phyloP scores from a whole-genome alignment of 2,113 vertebrate genomes.

The Alectura lathami region DNA sequence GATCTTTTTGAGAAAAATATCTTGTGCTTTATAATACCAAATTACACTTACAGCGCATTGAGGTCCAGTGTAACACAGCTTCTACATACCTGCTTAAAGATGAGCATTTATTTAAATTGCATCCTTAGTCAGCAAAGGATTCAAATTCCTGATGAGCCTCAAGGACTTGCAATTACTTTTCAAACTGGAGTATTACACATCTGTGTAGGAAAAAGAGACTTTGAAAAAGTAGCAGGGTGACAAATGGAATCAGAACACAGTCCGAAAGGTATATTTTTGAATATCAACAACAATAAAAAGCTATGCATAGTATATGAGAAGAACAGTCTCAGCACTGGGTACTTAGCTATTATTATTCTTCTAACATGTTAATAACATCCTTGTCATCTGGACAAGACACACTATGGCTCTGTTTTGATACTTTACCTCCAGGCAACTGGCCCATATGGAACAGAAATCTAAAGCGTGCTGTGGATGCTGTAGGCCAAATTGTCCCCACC shows the following conservation, averaged over 20 bases:
- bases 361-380: background rate
- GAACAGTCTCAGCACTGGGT: background rate
- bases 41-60: background rate
- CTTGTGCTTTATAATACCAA: background rate
- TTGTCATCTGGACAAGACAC: background rate
- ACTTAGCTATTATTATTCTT: background rate
- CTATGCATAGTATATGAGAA: background rate
- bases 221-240: background rate
- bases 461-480: background rate
- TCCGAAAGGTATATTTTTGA: background rate
- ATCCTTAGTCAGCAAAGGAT: slow-evolving; percentile 46
- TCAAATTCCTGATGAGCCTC: slow-evolving; percentile 11
- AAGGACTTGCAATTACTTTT: slow-evolving; percentile 24
- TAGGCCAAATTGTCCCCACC: background rate
- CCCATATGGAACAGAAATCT: background rate
- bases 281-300: background rate
- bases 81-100: background rate
- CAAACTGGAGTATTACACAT: background rate
- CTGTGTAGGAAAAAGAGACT: background rate
- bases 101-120: background rate
- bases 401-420: background rate
- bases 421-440: background rate
- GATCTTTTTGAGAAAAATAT: background rate
- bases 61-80: background rate
- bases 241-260: background rate